Evolutionary conservation across 2,888 invertebrate species (phyloP).

Genomic region (Chelonus formosanus): DNA sequence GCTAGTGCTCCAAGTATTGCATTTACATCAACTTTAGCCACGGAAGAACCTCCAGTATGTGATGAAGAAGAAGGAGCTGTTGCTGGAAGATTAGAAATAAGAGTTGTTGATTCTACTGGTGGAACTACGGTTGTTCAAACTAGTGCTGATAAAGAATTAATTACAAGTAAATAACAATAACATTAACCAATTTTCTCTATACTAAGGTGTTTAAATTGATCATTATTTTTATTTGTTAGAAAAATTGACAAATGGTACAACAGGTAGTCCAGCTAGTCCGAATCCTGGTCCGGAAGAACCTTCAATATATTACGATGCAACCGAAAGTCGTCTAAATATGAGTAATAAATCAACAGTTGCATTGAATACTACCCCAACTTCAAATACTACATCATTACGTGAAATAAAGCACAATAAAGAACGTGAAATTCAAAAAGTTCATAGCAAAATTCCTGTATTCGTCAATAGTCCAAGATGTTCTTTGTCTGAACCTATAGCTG

Average conservation of each 20-base stretch:
- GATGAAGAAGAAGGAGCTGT: slow-evolving; percentile 71
- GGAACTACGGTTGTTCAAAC: slow-evolving; percentile 62
- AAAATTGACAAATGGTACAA: slow-evolving; percentile 61
- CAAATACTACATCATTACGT: slow-evolving; percentile 48
- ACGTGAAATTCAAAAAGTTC: slow-evolving; percentile 56
- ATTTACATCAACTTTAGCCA: slow-evolving; percentile 47
- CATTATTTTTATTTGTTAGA: slow-evolving; percentile 42
- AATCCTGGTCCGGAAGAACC: slow-evolving; percentile 76
- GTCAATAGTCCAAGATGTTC: slow-evolving; percentile 65
- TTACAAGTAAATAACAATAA: slow-evolving; percentile 52
- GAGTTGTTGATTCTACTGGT: slow-evolving; percentile 68
- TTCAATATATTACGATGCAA: slow-evolving; percentile 83
- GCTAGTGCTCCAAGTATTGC: slow-evolving; percentile 62
- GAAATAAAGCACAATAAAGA: slow-evolving; percentile 55
- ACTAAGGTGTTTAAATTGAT: neutral
- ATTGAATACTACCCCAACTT: slow-evolving; percentile 47
- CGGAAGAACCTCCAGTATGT: slow-evolving; percentile 48
- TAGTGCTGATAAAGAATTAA: slow-evolving; percentile 59
- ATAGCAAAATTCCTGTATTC: slow-evolving; percentile 75
- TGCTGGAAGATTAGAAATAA: slow-evolving; percentile 83
- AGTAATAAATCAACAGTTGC: slow-evolving; percentile 53
- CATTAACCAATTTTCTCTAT: neutral
- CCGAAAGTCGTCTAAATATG: slow-evolving; percentile 70
- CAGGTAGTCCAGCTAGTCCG: slow-evolving; percentile 63
- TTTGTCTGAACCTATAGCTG: slow-evolving; percentile 58